Evolutionary conservation across 2,113 vertebrate species (phyloP).

Genomic region (Pelvicachromis taeniatus): DNA sequence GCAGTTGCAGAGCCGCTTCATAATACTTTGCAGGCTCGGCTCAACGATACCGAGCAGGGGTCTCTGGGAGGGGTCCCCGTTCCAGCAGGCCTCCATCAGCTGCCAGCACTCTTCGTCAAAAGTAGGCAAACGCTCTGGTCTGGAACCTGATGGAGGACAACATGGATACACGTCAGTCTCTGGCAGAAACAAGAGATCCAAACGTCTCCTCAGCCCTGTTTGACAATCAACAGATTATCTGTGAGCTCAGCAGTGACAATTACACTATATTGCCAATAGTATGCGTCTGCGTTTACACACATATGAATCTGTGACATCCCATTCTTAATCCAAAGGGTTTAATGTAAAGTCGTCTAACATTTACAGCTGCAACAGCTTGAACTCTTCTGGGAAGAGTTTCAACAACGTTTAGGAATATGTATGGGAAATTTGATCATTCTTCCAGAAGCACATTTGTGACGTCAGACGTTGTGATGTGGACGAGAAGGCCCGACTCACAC

Average conservation of each 20-base stretch:
- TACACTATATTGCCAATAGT: not conserved
- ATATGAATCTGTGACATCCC: too few relatives aligned
- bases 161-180: not conserved
- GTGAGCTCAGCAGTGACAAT: not conserved
- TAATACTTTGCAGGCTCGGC: constrained; percentile 90
- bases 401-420: too few relatives aligned
- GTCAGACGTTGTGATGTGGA: too few relatives aligned
- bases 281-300: too few relatives aligned
- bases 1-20: constrained; percentile 83
- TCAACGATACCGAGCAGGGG: constrained; percentile 94
- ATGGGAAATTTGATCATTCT: too few relatives aligned
- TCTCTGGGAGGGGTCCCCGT: constrained; percentile 86
- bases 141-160: constrained; percentile 74
- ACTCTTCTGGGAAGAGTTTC: too few relatives aligned
- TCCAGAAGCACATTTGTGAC: too few relatives aligned
- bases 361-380: too few relatives aligned
- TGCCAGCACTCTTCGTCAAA: constrained; percentile 99
- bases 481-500: too few relatives aligned
- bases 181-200: not conserved
- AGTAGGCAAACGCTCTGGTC: constrained; percentile 83
- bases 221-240: not conserved
- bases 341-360: too few relatives aligned
- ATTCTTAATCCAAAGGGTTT: too few relatives aligned
- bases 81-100: constrained; percentile 98
- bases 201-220: not conserved